Evolutionary conservation across 2,113 vertebrate genomes (phyloP).

Genomic region (Columba janthina): DNA sequence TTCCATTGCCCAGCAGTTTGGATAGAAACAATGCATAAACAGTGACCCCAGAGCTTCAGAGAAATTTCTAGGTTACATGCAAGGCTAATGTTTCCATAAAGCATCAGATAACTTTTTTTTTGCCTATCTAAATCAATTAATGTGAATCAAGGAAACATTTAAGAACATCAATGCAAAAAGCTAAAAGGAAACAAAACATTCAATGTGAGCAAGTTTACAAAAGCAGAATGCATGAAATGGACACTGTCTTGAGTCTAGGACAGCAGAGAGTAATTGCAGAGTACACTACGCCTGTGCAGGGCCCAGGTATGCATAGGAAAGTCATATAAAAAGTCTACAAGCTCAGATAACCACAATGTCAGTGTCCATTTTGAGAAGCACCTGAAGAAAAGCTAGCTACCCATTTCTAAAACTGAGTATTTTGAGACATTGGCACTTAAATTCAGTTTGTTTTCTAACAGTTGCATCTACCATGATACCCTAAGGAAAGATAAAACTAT

Average conservation of each 20-base stretch:
- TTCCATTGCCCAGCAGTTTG: neutral
- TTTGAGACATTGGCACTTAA: neutral
- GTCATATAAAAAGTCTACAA: neutral
- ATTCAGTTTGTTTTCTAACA: conserved; percentile 4
- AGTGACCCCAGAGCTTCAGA: neutral
- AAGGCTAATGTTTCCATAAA: neutral
- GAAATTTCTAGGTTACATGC: neutral
- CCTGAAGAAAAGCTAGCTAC: neutral
- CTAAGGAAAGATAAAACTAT: neutral
- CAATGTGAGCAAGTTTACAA: neutral
- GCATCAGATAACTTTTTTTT: neutral
- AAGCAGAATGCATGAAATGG: neutral
- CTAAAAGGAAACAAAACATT: neutral
- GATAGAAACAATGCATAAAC: neutral
- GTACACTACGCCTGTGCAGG: neutral
- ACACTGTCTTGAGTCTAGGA: neutral
- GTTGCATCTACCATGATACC: neutral
- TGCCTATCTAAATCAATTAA: neutral
- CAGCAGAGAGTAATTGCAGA: neutral
- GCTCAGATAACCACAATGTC: neutral
- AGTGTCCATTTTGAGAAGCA: neutral
- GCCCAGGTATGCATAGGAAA: neutral
- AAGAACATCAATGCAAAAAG: neutral
- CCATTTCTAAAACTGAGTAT: neutral
- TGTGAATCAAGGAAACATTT: neutral